These are phyloP conservation scores for Mormyrus lacerda DNA, from an alignment of 2,113 vertebrate species.

Conservation along the genomic window DNA sequence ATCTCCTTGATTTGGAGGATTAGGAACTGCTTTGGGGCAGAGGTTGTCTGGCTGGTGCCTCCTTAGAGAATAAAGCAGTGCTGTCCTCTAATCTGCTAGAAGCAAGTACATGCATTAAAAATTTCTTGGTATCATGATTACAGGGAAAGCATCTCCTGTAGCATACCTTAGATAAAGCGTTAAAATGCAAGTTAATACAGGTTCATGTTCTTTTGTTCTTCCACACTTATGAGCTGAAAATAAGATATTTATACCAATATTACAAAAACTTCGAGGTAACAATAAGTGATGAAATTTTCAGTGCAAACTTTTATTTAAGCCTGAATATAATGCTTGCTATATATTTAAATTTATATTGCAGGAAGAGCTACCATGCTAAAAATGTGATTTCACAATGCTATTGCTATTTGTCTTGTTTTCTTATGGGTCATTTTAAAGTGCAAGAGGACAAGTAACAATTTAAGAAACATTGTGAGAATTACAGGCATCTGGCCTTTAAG, in stretches of 20 bases:
- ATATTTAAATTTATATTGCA: background rate
- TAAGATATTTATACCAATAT: background rate
- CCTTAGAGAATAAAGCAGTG: background rate
- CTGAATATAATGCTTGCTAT: background rate
- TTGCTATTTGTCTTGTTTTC: background rate
- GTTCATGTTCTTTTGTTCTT: background rate
- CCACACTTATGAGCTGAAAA: background rate
- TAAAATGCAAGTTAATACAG: background rate
- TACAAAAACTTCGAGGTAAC: background rate
- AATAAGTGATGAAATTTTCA: background rate
- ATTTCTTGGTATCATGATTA: background rate
- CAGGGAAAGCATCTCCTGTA: background rate
- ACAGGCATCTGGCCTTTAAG: background rate
- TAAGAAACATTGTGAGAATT: background rate
- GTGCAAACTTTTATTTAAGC: background rate
- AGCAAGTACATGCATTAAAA: background rate
- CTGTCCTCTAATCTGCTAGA: background rate
- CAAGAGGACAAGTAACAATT: background rate
- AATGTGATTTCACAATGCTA: background rate
- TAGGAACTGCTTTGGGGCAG: background rate
- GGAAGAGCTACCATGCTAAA: background rate
- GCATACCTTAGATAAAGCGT: background rate
- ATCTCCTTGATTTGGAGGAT: background rate
- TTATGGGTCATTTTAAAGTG: background rate
- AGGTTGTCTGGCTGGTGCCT: background rate